Evolutionary conservation across 2,797 vertebrate species (phyloP).

Genomic region (Artibeus jamaicensis): DNA sequence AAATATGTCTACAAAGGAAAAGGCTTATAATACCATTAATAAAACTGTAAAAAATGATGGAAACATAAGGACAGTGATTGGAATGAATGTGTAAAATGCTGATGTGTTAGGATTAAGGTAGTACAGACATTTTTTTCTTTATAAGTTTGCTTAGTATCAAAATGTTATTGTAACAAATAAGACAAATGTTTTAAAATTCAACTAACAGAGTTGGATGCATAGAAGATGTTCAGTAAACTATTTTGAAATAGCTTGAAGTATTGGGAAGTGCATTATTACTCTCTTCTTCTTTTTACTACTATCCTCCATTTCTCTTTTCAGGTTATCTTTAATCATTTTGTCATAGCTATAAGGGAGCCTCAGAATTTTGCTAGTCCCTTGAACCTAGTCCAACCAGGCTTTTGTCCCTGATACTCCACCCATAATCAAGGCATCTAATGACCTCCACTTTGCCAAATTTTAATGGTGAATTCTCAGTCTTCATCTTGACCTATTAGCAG

Average conservation of each 20-base stretch:
- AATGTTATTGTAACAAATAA: neutral
- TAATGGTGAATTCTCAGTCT: neutral
- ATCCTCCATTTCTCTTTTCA: neutral
- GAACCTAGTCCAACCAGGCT: neutral
- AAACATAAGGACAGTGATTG: neutral
- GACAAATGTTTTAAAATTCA: neutral
- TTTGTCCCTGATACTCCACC: neutral
- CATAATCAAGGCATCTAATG: neutral
- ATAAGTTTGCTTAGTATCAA: neutral
- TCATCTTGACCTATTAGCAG: neutral
- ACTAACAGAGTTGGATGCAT: neutral
- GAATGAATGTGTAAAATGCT: conserved; percentile 9
- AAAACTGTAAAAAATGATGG: neutral
- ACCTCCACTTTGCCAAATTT: neutral
- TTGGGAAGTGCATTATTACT: neutral
- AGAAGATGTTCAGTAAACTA: neutral
- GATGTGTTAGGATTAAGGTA: neutral
- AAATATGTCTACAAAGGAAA: neutral
- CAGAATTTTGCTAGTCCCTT: neutral
- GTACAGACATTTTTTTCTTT: neutral
- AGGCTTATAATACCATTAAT: neutral
- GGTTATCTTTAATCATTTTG: neutral
- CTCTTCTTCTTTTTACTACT: neutral
- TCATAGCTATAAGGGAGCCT: neutral
- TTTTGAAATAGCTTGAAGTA: neutral